A percentile compares a stretch with the other conserved stretches of the same genome.
phyloP scores from a whole-genome alignment of 2,888 invertebrate genomes.

The Mamestra brassicae region DNA sequence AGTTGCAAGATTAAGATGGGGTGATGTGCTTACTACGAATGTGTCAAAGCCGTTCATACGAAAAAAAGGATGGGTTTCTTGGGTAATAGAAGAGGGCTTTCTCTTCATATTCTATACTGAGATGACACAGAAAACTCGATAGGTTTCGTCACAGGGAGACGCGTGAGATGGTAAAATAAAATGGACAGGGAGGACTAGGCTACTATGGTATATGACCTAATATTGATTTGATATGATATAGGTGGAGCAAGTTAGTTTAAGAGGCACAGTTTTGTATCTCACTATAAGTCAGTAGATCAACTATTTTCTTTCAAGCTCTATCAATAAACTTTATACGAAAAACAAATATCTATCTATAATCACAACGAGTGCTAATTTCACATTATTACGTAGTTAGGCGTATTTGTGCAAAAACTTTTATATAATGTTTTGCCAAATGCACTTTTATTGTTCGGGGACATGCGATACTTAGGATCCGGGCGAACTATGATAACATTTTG shows the following conservation, averaged over 20 bases:
- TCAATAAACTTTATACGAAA: slow-evolving; percentile 3
- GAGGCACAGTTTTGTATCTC: neutral
- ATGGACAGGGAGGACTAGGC: too few species aligned
- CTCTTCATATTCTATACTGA: neutral
- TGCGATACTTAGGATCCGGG: slow-evolving; percentile 83
- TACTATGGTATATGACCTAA: too few species aligned
- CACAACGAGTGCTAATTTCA: slow-evolving; percentile 57
- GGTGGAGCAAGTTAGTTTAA: too few species aligned
- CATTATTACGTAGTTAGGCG: slow-evolving; percentile 64
- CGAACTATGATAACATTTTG: slow-evolving; percentile 79
- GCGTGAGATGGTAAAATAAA: too few species aligned
- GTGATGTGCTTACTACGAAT: neutral
- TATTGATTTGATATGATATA: too few species aligned
- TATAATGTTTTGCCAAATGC: slow-evolving; percentile 77
- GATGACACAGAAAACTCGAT: neutral
- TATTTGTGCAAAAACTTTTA: slow-evolving; percentile 65
- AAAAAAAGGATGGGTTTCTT: neutral
- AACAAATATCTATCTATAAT: slow-evolving; percentile 20
- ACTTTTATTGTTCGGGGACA: slow-evolving; percentile 85
- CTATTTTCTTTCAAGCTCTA: neutral
- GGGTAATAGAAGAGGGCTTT: neutral
- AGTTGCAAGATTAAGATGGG: neutral
- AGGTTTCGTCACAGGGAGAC: neutral
- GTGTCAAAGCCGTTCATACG: neutral
- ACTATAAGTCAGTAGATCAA: too few species aligned